Conservation (phyloP, 2,113 vertebrate species). For the Piprites chloris region DNA sequence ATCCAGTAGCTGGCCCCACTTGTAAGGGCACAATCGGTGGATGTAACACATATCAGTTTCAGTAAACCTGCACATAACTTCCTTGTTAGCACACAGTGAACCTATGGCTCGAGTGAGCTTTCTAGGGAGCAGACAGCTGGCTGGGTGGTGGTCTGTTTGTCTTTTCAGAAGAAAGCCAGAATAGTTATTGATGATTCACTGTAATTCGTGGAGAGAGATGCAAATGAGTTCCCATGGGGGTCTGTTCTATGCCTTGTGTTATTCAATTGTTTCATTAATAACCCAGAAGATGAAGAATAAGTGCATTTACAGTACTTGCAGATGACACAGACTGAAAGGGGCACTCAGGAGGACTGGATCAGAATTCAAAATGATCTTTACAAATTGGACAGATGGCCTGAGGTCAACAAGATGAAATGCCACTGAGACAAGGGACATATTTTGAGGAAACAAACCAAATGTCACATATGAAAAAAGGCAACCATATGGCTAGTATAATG, state of each 20-base stretch:
- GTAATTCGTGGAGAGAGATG: not conserved
- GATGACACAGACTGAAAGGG: not conserved
- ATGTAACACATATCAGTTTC: rapidly evolving
- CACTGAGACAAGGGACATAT: not conserved
- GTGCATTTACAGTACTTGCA: not conserved
- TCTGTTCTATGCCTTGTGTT: not conserved
- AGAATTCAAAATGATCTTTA: not conserved
- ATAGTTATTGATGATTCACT: not conserved
- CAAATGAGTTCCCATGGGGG: not conserved
- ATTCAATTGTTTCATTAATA: not conserved
- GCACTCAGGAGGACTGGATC: not conserved
- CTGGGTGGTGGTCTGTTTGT: not conserved
- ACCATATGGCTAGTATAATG: not conserved
- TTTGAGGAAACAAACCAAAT: not conserved
- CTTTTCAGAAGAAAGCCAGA: not conserved
- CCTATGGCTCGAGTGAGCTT: not conserved
- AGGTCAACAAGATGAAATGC: not conserved
- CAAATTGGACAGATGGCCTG: not conserved
- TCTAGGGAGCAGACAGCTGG: not conserved
- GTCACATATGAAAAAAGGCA: not conserved
- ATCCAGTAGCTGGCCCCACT: not conserved
- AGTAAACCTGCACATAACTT: not conserved
- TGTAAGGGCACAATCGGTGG: too few species aligned
- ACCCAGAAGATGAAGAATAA: not conserved
- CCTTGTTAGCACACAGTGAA: not conserved